Evolutionary conservation across 2,113 vertebrate genomes (phyloP).

Genomic region (Cyprinodon brontotheroides): DNA sequence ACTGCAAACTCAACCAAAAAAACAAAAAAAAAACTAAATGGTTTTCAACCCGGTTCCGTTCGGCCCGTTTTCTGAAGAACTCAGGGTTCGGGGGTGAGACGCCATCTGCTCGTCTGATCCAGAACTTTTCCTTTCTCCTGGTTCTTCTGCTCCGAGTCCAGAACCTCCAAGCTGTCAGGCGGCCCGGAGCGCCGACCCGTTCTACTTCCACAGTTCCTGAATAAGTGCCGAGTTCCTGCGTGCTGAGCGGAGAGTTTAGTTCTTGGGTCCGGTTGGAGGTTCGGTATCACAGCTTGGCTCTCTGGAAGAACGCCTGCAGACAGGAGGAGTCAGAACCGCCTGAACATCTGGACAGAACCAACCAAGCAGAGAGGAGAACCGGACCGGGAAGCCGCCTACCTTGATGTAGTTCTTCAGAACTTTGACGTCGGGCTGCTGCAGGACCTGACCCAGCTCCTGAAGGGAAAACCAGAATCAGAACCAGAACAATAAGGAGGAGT

Average conservation of each 20-base stretch:
- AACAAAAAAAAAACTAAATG: slow-evolving; percentile 11
- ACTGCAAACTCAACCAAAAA: slow-evolving; percentile 56
- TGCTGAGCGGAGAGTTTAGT: slow-evolving; percentile 43
- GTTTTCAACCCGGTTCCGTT: neutral
- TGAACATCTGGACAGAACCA: too few species aligned
- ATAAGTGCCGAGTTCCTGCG: slow-evolving; percentile 64
- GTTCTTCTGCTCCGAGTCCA: neutral
- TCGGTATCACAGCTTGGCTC: slow-evolving; percentile 87
- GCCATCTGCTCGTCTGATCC: neutral
- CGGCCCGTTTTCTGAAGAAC: slow-evolving; percentile 50
- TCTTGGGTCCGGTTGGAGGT: slow-evolving; percentile 22
- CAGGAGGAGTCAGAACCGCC: neutral
- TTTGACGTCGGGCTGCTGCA: slow-evolving; percentile 96
- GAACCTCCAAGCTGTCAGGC: slow-evolving; percentile 6
- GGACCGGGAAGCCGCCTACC: slow-evolving; percentile 71
- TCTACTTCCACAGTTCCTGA: neutral
- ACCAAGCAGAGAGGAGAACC: neutral
- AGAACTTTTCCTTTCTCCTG: neutral
- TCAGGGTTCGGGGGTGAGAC: neutral
- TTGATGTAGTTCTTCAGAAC: slow-evolving; percentile 98
- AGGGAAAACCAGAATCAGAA: neutral
- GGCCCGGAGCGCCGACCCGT: slow-evolving; percentile 16
- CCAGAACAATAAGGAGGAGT: neutral
- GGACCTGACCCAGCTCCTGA: slow-evolving; percentile 94
- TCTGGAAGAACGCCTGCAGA: slow-evolving; percentile 92